A percentile compares a stretch with the other conserved stretches of the same genome.
Conservation (phyloP, 2,113 vertebrate species). For the Otolemur garnettii region DNA sequence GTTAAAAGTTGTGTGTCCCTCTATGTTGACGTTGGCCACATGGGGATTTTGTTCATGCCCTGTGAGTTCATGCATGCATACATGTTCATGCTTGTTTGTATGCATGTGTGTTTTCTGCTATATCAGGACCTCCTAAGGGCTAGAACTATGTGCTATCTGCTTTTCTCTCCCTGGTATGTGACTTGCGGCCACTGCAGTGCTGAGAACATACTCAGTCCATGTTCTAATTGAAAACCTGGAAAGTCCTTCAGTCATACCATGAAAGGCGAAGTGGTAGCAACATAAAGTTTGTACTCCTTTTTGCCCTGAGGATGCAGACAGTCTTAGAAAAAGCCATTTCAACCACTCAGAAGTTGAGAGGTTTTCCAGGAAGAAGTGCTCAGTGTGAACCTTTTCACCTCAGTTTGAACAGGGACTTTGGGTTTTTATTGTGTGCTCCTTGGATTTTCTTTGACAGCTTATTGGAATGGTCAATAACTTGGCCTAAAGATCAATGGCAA, state of each 20-base stretch:
- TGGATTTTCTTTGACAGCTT: background rate
- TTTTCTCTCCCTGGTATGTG: background rate
- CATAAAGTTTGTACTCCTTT: background rate
- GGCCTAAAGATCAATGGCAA: background rate
- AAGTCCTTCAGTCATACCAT: background rate
- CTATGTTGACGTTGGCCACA: background rate
- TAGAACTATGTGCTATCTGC: background rate
- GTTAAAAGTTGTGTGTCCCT: background rate
- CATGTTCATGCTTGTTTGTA: background rate
- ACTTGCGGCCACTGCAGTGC: background rate
- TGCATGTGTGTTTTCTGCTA: background rate
- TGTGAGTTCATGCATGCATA: background rate
- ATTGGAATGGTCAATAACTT: background rate
- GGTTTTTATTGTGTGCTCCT: constrained; percentile 12
- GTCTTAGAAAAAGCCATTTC: background rate
- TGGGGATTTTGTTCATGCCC: background rate
- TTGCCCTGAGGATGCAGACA: no score
- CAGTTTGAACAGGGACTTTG: background rate
- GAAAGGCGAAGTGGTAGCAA: background rate
- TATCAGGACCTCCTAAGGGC: background rate
- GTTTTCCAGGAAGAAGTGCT: constrained; percentile 9
- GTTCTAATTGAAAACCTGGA: background rate
- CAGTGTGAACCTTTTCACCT: background rate
- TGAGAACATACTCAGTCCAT: background rate
- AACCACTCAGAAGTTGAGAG: background rate